Evolutionary conservation across 2,888 invertebrate species (phyloP).

Genomic region (Stenichneumon culpator): DNA sequence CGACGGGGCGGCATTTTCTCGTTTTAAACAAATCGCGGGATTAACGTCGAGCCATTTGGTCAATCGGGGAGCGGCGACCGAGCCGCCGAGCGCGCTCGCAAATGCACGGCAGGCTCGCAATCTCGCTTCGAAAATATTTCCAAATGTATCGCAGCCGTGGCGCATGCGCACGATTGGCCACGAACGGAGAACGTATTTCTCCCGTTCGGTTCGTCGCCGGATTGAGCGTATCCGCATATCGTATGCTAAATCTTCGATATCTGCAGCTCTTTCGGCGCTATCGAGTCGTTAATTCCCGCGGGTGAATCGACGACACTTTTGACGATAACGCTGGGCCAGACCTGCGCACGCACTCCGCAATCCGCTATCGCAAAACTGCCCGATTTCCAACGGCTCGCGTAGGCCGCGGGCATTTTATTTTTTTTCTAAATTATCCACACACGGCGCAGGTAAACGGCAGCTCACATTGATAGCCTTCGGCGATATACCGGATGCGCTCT

Average conservation of each 20-base stretch:
- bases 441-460: conserved; percentile 8
- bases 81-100: not conserved
- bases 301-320: conserved; percentile 53
- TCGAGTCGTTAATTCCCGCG: conserved; percentile 49
- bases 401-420: not conserved
- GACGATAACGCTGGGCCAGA: conserved; percentile 39
- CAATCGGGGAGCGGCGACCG: conserved; percentile 25
- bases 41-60: conserved; percentile 64
- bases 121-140: conserved; percentile 34
- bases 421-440: not conserved
- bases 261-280: conserved; percentile 26
- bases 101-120: conserved; percentile 9
- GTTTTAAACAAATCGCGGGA: conserved; percentile 63
- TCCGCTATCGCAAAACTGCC: conserved; percentile 8
- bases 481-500: not conserved
- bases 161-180: not conserved
- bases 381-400: not conserved
- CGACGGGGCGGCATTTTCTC: conserved; percentile 17
- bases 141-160: conserved; percentile 4
- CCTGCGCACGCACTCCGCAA: not conserved
- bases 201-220: conserved; percentile 23
- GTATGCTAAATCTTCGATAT: conserved; percentile 59
- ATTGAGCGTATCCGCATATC: conserved; percentile 45
- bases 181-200: conserved; percentile 39
- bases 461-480: conserved; percentile 22